Base-by-base conservation (phyloP, 2,888 invertebrate species). In the Stenichneumon culpator region DNA sequence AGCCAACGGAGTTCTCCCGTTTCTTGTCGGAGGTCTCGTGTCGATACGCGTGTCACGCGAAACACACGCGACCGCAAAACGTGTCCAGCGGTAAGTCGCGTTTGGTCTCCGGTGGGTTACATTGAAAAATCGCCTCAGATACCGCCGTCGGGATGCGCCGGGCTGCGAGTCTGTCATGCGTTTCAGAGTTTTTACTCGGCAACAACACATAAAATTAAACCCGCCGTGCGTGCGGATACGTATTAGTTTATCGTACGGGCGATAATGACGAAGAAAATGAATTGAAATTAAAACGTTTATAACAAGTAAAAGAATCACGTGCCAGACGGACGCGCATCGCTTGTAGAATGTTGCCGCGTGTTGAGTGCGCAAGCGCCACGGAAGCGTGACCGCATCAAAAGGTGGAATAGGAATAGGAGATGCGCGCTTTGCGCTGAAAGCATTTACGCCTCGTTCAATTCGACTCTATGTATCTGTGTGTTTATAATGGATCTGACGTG, bases 31-130 rank as follows among this genome's bases (percentile, higher is more conserved):
- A 68, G 54, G 70, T 65, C 63, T 78, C 52, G 70, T 60, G 69
- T 65, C 70, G 67, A 65, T 65, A 63, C 32, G 65, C 52, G 54
- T 69, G 78, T 69, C 78, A 28, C 39, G 69, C 73, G 44, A 69
- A 72, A 78, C 77, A 82, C 82, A 82, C 82, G 82, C 82, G 72
- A 82, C 63, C 82, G 72, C 69, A 72, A 78, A 78, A 72, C 50
- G 14, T 57, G 47, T 39, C 52, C 68, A 60, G 50, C 28, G 63
- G 63, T 63, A 7, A 63, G 63, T 16, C 63, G 63, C 63, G 28
- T 28, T 63, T 63, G 63, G 63, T 63, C 16, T 63, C 69, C 2
- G n/a, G 14, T 14, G 22, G 5, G 19, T 28, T 50, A 36, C 25
- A 77, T 36, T 63, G 28, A 63, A 63, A 63, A 63, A 16, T 63